A percentile compares a stretch with the other conserved stretches of the same genome.
Conservation (phyloP, 2,113 vertebrate genomes). For the Carlito syrichta region DNA sequence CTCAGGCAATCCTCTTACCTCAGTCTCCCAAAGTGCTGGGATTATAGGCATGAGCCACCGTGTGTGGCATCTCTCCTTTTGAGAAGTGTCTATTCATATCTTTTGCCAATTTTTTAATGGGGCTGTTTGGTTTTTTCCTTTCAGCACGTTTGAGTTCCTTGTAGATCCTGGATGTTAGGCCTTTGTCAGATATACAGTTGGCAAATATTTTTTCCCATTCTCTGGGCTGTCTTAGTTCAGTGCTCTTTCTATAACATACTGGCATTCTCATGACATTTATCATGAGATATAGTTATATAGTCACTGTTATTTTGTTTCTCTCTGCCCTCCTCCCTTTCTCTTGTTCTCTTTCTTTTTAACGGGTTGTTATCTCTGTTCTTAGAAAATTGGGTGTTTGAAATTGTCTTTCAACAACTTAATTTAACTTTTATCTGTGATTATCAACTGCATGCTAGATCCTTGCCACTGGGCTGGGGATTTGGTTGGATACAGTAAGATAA, state of each 20-base stretch:
- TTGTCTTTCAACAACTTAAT: neutral
- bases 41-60: no score
- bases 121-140: no score
- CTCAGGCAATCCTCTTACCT: no score
- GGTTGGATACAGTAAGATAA: neutral
- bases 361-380: neutral
- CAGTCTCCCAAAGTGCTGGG: no score
- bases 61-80: no score
- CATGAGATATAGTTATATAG: neutral
- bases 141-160: no score
- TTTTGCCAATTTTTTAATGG: no score
- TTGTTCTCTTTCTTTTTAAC: neutral
- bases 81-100: no score
- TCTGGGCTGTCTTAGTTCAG: neutral
- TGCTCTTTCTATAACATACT: neutral
- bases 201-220: no score
- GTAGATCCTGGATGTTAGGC: no score
- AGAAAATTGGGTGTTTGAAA: constrained; percentile 22
- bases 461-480: neutral
- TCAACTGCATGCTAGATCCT: neutral
- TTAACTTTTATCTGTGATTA: neutral
- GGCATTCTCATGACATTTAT: neutral
- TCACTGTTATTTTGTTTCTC: neutral
- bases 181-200: no score
- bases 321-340: neutral